Evolutionary conservation across 2,797 vertebrate species (phyloP), one percentile per base, ranked within the genome.

Genomic region (Myotis findleyi): DNA sequence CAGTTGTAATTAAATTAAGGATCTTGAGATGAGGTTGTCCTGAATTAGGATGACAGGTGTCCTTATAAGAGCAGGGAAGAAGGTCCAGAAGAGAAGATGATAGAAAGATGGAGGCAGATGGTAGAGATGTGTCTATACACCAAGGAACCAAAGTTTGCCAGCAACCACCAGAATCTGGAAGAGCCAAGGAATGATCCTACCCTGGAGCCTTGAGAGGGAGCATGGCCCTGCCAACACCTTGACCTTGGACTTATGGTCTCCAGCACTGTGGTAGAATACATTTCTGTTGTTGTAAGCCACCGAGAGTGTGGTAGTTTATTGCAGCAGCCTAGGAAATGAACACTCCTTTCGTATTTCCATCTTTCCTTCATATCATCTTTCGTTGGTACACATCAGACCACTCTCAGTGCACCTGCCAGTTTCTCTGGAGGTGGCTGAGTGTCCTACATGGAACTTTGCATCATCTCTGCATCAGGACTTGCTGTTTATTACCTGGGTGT

Each of bases 321-420:
- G 13, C 6, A 72, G 83, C 68, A 55, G 53, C 75, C 62, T 7
- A 41, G 68, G 41, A 64, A 57, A 64, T 16, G 2, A 33, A 44
- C 23, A 16, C 33, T 79, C 23, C 1, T 7, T 14, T 23, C 18
- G 0, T 7, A 12, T 62, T 25, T 23, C 27, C 21, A 3, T 16
- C 23, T 69, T 27, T 20, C 38, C 30, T 80, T 36, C 21, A 0
- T 4, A 0, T 49, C 44, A 4, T n/a, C 72, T 69, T n/a, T 57
- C 4, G 1, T 25, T 3, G 0, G 3, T 0, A 20, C 12, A 2
- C n/a, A 4, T 41, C 25, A 3, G 5, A 20, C 0, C 0, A 4
- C 7, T 4, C 53, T 9, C 14, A 9, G 6, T 0, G 30, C 5
- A 3, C 11, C 55, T 3, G 23, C 7, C 7, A 8, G 0, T n/a